Conservation (phyloP, 2,113 vertebrate species). For the Accipiter virgatus region DNA sequence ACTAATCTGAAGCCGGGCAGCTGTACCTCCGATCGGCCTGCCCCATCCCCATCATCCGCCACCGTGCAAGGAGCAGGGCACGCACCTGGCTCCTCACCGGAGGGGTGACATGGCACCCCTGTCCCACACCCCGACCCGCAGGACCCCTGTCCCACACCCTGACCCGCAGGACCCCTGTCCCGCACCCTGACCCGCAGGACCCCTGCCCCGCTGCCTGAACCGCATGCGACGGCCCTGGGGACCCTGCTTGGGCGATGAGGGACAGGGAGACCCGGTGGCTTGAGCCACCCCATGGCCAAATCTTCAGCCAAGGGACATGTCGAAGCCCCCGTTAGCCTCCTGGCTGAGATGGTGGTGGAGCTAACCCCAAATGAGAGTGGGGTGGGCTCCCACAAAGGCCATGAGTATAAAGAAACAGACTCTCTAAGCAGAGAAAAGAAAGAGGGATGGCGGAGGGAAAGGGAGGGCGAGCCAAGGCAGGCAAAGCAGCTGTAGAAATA, state of each 20-base stretch:
- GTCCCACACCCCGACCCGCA: background rate
- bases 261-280: background rate
- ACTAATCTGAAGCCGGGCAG: constrained; percentile 20
- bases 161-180: too few relatives aligned
- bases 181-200: too few relatives aligned
- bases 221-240: accelerated
- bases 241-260: background rate
- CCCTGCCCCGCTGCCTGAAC: background rate
- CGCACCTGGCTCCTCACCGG: background rate
- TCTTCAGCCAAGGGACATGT: background rate
- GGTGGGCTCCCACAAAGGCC: background rate
- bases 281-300: background rate
- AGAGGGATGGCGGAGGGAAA: background rate
- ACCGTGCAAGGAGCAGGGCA: accelerated
- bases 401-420: background rate
- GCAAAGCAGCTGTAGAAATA: background rate
- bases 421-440: background rate
- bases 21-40: background rate
- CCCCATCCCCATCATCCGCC: background rate
- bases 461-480: background rate
- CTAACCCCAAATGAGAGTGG: accelerated
- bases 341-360: accelerated
- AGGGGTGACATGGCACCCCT: background rate
- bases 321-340: background rate
- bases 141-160: background rate